These are phyloP conservation scores for Hedychridium roseum DNA, from an alignment of 2,888 invertebrate species.

Conservation along the genomic window DNA sequence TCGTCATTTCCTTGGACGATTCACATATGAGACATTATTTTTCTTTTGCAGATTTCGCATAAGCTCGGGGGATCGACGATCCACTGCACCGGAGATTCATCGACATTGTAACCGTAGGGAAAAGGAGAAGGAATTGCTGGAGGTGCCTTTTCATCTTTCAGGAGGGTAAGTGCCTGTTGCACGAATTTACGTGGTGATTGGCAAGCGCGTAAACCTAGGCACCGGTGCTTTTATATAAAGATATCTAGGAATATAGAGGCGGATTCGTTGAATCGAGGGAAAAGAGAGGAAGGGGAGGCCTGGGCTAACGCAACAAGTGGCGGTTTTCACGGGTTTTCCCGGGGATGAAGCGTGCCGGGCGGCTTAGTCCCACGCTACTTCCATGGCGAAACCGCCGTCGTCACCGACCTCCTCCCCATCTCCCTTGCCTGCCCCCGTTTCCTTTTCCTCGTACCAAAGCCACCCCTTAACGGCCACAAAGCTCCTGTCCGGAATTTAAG, in stretches of 20 bases:
- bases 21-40: too few relatives aligned
- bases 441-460: constrained; percentile 26
- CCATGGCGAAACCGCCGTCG: constrained; percentile 42
- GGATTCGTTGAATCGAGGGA: constrained; percentile 28
- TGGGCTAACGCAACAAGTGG: constrained; percentile 63
- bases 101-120: too few relatives aligned
- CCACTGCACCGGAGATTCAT: too few relatives aligned
- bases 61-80: too few relatives aligned
- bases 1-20: too few relatives aligned
- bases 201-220: too few relatives aligned
- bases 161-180: too few relatives aligned
- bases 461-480: constrained; percentile 43
- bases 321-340: constrained; percentile 64
- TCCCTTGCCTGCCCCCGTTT: constrained; percentile 6
- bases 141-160: too few relatives aligned
- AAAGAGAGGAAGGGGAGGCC: constrained; percentile 16
- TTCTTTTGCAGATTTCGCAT: too few relatives aligned
- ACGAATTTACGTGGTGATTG: too few relatives aligned
- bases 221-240: too few relatives aligned
- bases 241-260: background rate
- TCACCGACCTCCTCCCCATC: constrained; percentile 15
- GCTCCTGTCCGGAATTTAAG: constrained; percentile 52
- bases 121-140: too few relatives aligned
- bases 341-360: constrained; percentile 55
- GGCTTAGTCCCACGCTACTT: constrained; percentile 46